A percentile compares a stretch with the other conserved stretches of the same genome.
These are phyloP conservation scores for Stylophora pistillata DNA, from an alignment of 64 coral and sea anemone species.

Conservation along the genomic window DNA sequence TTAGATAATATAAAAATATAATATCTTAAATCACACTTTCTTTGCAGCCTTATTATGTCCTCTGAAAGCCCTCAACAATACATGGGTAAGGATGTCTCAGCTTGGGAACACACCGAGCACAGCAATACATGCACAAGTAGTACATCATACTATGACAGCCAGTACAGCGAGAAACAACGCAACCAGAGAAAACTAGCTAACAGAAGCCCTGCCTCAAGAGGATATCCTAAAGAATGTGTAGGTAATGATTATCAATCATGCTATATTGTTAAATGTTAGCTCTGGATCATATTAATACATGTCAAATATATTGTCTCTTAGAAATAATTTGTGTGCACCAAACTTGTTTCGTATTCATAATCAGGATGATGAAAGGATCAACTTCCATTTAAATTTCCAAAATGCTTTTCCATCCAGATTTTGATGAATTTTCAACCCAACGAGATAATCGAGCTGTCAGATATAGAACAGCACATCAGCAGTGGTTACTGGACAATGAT, in stretches of 20 bases:
- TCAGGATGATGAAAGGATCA: neutral
- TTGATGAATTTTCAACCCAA: constrained; percentile 60
- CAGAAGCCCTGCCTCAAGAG: constrained; percentile 71
- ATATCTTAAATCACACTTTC: neutral
- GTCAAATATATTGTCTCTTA: no score
- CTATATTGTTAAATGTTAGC: neutral
- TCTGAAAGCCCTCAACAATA: neutral
- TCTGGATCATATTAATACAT: no score
- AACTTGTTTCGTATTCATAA: no score
- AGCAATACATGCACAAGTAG: neutral
- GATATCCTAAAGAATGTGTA: constrained; percentile 63
- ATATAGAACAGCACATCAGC: constrained; percentile 73
- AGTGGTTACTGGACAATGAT: constrained; percentile 85
- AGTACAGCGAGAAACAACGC: neutral
- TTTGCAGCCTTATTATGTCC: neutral
- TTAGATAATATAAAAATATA: neutral
- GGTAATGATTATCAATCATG: constrained; percentile 23
- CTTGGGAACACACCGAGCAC: neutral
- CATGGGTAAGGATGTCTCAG: neutral
- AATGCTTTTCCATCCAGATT: constrained; percentile 44
- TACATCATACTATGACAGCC: neutral
- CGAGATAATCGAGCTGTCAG: constrained; percentile 67
- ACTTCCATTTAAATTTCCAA: neutral
- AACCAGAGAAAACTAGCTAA: neutral
- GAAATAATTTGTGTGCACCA: no score